These are phyloP conservation scores for Sphenodon punctatus DNA, from an alignment of 2,797 vertebrate genomes.

Conservation along the genomic window DNA sequence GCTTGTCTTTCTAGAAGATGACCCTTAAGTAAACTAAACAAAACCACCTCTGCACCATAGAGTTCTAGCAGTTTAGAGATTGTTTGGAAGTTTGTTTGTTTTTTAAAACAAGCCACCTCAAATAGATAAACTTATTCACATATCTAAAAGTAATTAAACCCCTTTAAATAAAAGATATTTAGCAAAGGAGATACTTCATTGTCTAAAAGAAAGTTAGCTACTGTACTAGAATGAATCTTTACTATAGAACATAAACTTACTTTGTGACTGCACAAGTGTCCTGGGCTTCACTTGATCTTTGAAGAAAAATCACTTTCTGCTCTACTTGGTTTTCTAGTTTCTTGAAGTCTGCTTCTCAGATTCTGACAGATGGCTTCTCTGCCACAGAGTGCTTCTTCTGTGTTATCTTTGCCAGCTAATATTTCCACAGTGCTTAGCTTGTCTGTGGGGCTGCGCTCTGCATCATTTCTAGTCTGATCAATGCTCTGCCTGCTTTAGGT, in stretches of 20 bases:
- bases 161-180: constrained; percentile 36
- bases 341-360: constrained; percentile 63
- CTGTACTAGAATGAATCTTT: constrained; percentile 29
- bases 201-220: constrained; percentile 28
- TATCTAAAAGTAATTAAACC: constrained; percentile 31
- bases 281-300: constrained; percentile 67
- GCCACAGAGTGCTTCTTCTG: constrained; percentile 63
- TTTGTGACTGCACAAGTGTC: constrained; percentile 72
- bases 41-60: constrained; percentile 20
- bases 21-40: constrained; percentile 32
- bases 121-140: constrained; percentile 47
- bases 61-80: constrained; percentile 38
- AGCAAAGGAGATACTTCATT: constrained; percentile 49
- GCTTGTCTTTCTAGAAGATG: background rate
- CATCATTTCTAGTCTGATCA: constrained; percentile 77
- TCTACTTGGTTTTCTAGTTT: constrained; percentile 69
- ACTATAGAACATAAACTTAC: constrained; percentile 71
- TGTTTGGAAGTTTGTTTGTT: constrained; percentile 32
- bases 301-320: constrained; percentile 71
- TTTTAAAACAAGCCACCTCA: constrained; percentile 43
- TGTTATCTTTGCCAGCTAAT: constrained; percentile 75
- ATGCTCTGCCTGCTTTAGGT: constrained; percentile 72
- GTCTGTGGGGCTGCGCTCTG: constrained; percentile 71
- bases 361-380: constrained; percentile 76
- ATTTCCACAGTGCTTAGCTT: constrained; percentile 72